Evolutionary conservation across 2,888 invertebrate species (phyloP).

Genomic region (Ceramica pisi): DNA sequence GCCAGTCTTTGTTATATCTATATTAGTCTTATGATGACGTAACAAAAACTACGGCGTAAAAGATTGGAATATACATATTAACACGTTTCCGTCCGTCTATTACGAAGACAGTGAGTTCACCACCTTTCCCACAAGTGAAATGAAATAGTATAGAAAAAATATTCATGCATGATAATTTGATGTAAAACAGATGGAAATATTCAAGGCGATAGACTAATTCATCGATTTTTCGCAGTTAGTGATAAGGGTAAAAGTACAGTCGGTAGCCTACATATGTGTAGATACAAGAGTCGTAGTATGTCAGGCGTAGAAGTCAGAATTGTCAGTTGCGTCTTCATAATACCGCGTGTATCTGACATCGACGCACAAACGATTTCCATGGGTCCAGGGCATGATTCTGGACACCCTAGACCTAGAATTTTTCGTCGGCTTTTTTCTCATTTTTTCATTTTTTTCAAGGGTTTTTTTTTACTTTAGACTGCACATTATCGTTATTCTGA

Average conservation of each 20-base stretch:
- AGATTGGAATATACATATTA: slow-evolving; percentile 53
- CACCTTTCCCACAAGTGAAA: slow-evolving; percentile 61
- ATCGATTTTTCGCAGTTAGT: slow-evolving; percentile 44
- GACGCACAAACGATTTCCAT: too few relatives aligned
- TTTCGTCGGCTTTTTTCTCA: too few relatives aligned
- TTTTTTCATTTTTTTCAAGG: too few relatives aligned
- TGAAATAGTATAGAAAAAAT: slow-evolving; percentile 64
- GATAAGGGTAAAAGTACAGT: slow-evolving; percentile 19
- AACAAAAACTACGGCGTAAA: slow-evolving; percentile 54
- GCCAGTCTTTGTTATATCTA: slow-evolving; percentile 16
- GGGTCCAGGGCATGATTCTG: too few relatives aligned
- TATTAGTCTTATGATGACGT: slow-evolving; percentile 40
- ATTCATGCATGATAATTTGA: slow-evolving; percentile 67
- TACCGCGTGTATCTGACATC: too few relatives aligned
- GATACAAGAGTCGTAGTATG: too few relatives aligned
- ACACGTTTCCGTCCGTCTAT: slow-evolving; percentile 57
- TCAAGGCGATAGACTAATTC: slow-evolving; percentile 31
- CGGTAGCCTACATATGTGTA: not conserved
- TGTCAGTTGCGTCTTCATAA: not conserved
- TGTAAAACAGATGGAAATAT: slow-evolving; percentile 55
- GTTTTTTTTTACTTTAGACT: too few relatives aligned
- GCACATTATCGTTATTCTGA: too few relatives aligned
- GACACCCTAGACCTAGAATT: too few relatives aligned
- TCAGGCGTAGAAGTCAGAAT: not conserved
- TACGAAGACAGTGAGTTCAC: slow-evolving; percentile 55